Conservation (phyloP, 1,140 invertebrate species). For the Aporrectodea caliginosa region DNA sequence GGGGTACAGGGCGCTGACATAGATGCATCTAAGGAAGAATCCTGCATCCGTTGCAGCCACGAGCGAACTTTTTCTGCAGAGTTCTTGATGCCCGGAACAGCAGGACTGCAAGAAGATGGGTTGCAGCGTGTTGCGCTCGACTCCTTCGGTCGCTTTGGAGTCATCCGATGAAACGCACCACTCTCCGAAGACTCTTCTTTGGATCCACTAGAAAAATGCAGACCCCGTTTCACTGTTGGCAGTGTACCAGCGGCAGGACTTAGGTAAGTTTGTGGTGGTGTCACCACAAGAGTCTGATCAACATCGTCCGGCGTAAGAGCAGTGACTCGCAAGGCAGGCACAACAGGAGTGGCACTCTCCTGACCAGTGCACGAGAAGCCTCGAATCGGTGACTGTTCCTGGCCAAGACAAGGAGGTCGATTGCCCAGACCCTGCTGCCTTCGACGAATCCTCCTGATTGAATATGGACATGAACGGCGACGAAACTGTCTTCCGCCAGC, state of each 20-base stretch:
- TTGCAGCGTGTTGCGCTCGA: background rate
- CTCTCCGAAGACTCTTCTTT: background rate
- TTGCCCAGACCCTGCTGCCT: background rate
- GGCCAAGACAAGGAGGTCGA: background rate
- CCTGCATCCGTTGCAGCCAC: background rate
- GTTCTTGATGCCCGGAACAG: background rate
- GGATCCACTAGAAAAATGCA: background rate
- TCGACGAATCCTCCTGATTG: no score
- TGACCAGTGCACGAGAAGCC: no score
- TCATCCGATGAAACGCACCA: background rate
- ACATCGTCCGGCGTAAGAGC: background rate
- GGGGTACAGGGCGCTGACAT: background rate
- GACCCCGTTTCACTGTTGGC: background rate
- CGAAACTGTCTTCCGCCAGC: no score
- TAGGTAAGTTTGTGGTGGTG: background rate
- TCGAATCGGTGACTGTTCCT: background rate
- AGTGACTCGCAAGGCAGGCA: background rate
- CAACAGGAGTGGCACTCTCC: background rate
- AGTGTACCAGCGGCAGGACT: background rate
- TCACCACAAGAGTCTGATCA: background rate
- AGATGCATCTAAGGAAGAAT: no score
- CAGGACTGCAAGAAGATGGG: background rate
- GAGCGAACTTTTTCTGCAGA: background rate
- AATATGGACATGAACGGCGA: no score
- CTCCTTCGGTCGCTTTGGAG: background rate